A percentile compares a stretch with the other conserved stretches of the same genome.
phyloP scores from a whole-genome alignment of 2,797 vertebrate species.

The Echiichthys vipera region DNA sequence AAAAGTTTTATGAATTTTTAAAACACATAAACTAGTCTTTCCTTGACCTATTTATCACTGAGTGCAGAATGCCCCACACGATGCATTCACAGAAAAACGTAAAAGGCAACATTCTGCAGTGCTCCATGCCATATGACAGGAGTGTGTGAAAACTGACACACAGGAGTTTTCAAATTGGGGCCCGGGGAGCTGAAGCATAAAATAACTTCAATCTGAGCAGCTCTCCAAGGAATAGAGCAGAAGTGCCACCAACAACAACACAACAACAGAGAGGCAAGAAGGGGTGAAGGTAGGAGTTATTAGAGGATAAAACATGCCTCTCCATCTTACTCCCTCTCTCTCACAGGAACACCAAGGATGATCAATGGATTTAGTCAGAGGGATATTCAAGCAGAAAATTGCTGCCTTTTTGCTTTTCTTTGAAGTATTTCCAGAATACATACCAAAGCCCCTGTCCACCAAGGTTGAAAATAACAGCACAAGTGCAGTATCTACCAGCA shows the following conservation, averaged over 20 bases:
- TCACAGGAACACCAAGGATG: conserved; percentile 96
- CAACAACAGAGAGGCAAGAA: conserved; percentile 91
- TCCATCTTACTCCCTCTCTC: conserved; percentile 93
- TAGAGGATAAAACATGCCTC: conserved; percentile 98
- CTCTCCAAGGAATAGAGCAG: conserved; percentile 94
- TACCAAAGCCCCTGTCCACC: conserved; percentile 81
- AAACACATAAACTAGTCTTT: conserved; percentile 63
- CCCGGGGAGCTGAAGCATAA: conserved; percentile 97
- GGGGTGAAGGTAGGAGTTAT: conserved; percentile 99
- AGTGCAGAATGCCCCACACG: conserved; percentile 77
- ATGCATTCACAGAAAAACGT: conserved; percentile 70
- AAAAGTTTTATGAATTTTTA: conserved; percentile 36
- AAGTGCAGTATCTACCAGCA: conserved; percentile 82
- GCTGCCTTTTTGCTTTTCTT: conserved; percentile 95
- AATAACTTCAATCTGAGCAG: conserved; percentile 98
- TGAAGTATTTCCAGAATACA: conserved; percentile 93
- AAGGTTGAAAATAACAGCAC: conserved; percentile 86
- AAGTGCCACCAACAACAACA: conserved; percentile 96
- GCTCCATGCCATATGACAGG: conserved; percentile 92
- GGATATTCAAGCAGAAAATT: conserved; percentile 99
- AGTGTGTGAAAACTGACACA: conserved; percentile 98
- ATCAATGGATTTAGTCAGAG: conserved; percentile 99
- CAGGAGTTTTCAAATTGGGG: conserved; percentile 99
- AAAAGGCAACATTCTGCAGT: conserved; percentile 85
- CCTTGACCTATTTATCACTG: conserved; percentile 80